These are phyloP conservation scores for Spondyliosoma cantharus DNA, from an alignment of 2,797 vertebrate species.

Conservation along the genomic window DNA sequence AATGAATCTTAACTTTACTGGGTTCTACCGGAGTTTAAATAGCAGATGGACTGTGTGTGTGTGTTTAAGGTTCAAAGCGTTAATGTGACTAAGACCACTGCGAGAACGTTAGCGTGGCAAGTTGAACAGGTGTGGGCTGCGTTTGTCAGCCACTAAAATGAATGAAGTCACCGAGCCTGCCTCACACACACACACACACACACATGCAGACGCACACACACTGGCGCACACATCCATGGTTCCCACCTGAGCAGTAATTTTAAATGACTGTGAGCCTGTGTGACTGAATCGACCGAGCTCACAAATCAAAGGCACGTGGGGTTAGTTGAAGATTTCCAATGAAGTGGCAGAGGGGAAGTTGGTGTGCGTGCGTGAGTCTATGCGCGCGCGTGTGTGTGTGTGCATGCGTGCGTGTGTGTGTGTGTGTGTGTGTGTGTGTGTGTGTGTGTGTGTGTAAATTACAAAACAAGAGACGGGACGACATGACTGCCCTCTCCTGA, in stretches of 20 bases:
- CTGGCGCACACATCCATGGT: conserved; percentile 18
- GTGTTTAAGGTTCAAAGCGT: conserved; percentile 70
- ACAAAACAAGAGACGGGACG: conserved; percentile 51
- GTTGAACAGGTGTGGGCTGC: conserved; percentile 70
- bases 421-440: background rate
- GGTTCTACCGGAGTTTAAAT: conserved; percentile 74
- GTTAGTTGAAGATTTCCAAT: conserved; percentile 64
- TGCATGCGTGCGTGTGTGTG: conserved; percentile 9
- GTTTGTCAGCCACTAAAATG: conserved; percentile 70
- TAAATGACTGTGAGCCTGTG: conserved; percentile 70
- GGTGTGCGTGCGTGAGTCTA: too few relatives aligned
- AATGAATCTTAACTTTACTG: conserved; percentile 72
- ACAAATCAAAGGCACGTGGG: conserved; percentile 78
- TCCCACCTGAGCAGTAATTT: conserved; percentile 78
- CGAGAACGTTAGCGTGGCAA: conserved; percentile 60
- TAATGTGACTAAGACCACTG: conserved; percentile 75
- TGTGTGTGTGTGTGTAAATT: conserved; percentile 20
- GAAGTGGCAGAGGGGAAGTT: conserved; percentile 49
- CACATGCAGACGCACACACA: conserved; percentile 28
- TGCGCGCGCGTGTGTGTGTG: too few relatives aligned
- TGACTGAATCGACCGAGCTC: conserved; percentile 67
- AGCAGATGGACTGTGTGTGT: conserved; percentile 65
- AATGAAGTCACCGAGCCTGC: conserved; percentile 61
- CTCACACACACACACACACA: conserved; percentile 7
- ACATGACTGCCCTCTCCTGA: conserved; percentile 74